phyloP scores from a whole-genome alignment of 2,797 vertebrate genomes.

The Darevskia nairensis region DNA sequence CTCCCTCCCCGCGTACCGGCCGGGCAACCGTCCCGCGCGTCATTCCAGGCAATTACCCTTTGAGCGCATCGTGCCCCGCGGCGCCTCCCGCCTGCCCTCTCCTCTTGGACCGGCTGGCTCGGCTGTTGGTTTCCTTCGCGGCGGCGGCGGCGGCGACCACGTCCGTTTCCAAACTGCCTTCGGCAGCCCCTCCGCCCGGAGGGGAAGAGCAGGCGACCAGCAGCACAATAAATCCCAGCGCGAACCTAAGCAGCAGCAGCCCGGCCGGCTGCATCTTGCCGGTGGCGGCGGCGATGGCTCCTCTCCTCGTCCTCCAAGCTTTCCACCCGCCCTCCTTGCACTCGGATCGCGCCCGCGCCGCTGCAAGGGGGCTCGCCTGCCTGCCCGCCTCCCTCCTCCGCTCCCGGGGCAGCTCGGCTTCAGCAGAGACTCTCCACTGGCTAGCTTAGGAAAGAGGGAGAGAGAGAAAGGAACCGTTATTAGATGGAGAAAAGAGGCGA shows the following conservation, averaged over 20 bases:
- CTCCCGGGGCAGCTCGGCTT: background rate
- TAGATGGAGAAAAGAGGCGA: background rate
- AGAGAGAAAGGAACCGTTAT: background rate
- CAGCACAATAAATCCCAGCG: constrained; percentile 84
- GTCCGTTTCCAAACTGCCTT: constrained; percentile 73
- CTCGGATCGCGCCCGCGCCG: constrained; percentile 39
- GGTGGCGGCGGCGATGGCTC: fast-evolving
- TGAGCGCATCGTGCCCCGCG: constrained; percentile 89
- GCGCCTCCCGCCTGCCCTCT: constrained; percentile 80
- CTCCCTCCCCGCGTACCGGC: background rate
- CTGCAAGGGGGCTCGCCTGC: constrained; percentile 43
- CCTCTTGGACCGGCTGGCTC: constrained; percentile 91
- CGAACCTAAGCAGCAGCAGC: constrained; percentile 87
- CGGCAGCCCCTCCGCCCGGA: constrained; percentile 76
- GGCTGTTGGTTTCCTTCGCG: constrained; percentile 77
- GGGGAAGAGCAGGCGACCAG: constrained; percentile 77
- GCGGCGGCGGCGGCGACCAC: constrained; percentile 62
- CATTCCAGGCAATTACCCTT: constrained; percentile 84
- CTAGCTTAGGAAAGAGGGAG: constrained; percentile 8
- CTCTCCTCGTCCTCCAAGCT: background rate
- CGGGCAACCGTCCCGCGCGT: background rate
- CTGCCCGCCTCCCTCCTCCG: constrained; percentile 5
- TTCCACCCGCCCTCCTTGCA: constrained; percentile 26
- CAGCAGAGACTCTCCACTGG: constrained; percentile 27
- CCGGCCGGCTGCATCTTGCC: constrained; percentile 81